Base-by-base conservation (phyloP, 2,113 vertebrate species). In the Anas platyrhynchos region DNA sequence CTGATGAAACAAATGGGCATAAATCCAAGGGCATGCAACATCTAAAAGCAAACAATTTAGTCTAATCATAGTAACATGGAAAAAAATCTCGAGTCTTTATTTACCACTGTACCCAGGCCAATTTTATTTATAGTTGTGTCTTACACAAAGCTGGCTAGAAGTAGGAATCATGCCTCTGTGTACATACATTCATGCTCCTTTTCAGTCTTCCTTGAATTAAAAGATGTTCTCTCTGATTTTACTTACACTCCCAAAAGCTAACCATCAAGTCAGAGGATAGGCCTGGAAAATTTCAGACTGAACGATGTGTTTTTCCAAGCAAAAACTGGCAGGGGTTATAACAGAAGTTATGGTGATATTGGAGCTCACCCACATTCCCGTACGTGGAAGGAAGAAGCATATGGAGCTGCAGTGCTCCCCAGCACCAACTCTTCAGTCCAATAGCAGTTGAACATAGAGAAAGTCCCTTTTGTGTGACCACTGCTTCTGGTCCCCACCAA, bases 201-300 rank as follows among this genome's bases (percentile, higher is more conserved):
- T 81, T 54, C 50, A 85, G 29, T 66, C 32, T 46, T 63, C 50
- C 63, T 31, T 1, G 3, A 34, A 69, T 75, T 72, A 91, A 91
- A 92, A 96, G 16, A 67, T 27, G 20, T 26, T 75, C 61, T 83
- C 77, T 63, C 54, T 91, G 52, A 88, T 83, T 94, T 83, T 54
- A 87, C 22, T 80, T 36, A 36, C 78, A 87, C 75, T 86, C 50
- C 27, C 65, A 80, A 27, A 71, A 88, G 73, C 48, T 56, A 71
- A 50, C 58, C 3, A 1, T 72, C 63, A 82, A 83, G 48, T 22
- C n/a, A 76, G 41, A 59, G 58, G 54, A 79, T 43, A 90, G 67
- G 23, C 34, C 80, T 82, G 65, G 67, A 95, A 91, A 94, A 86
- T 32, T 80, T 93, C 83, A 90, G 68, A 36, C n/a, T 78, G 32